These are phyloP conservation scores for Apodemia mormo DNA, from an alignment of 2,888 invertebrate species.

Conservation along the genomic window DNA sequence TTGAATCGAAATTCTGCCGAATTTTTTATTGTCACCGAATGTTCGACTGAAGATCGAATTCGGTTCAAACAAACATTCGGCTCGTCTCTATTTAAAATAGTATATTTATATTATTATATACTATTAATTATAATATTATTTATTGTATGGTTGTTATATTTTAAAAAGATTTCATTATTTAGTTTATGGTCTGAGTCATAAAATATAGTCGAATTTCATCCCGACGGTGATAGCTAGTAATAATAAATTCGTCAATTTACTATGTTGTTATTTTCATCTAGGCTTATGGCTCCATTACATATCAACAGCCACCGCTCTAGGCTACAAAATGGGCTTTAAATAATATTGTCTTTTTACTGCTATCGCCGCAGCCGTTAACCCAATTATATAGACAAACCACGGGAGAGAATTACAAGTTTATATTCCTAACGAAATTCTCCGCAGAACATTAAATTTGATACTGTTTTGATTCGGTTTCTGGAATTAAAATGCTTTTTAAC, in stretches of 20 bases:
- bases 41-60: no score
- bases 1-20: no score
- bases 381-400: slow-evolving; percentile 20
- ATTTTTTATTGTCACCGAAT: no score
- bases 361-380: slow-evolving; percentile 22
- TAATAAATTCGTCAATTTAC: background rate
- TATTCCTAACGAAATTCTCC: slow-evolving; percentile 18
- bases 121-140: no score
- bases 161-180: no score
- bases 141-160: no score
- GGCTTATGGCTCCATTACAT: background rate
- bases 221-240: background rate
- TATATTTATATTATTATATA: no score
- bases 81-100: no score
- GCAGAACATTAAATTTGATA: slow-evolving; percentile 16
- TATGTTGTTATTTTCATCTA: background rate
- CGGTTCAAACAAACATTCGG: no score
- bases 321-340: slow-evolving; percentile 18
- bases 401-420: slow-evolving; percentile 9
- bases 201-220: no score
- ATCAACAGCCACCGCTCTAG: background rate
- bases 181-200: no score
- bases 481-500: slow-evolving; percentile 12
- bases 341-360: slow-evolving; percentile 24
- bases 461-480: slow-evolving; percentile 6